A percentile compares a stretch with the other conserved stretches of the same genome.
These are phyloP conservation scores for Heliconius sara DNA, from an alignment of 2,888 invertebrate species.

Conservation along the genomic window DNA sequence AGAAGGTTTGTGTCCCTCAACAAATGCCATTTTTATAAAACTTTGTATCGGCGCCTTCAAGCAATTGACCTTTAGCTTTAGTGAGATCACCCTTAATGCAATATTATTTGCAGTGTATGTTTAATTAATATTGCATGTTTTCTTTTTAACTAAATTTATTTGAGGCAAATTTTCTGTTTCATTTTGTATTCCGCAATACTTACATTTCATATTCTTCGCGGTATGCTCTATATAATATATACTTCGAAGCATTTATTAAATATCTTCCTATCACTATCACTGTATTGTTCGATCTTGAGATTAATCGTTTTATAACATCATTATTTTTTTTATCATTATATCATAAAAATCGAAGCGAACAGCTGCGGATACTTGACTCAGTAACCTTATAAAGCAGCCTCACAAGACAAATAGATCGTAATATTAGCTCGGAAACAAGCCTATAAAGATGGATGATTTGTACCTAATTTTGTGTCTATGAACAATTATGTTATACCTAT, in stretches of 20 bases:
- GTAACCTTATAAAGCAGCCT: slow-evolving; percentile 59
- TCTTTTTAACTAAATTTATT: background rate
- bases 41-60: slow-evolving; percentile 64
- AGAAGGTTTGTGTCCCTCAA: slow-evolving; percentile 60
- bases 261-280: background rate
- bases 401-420: slow-evolving; percentile 60
- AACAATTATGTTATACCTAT: slow-evolving; percentile 16
- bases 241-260: background rate
- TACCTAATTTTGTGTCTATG: slow-evolving; percentile 42
- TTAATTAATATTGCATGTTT: background rate
- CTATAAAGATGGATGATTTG: slow-evolving; percentile 56
- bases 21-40: slow-evolving; percentile 68
- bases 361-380: slow-evolving; percentile 57
- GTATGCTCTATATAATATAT: background rate
- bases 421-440: slow-evolving; percentile 51
- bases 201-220: background rate
- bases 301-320: no score
- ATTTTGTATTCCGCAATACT: no score
- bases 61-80: slow-evolving; percentile 67
- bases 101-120: slow-evolving; percentile 8
- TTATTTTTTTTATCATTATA: slow-evolving; percentile 12
- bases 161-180: background rate
- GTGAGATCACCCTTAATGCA: slow-evolving; percentile 30
- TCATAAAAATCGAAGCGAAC: slow-evolving; percentile 53
- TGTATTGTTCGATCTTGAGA: background rate